Evolutionary conservation across 2,113 vertebrate species (phyloP), one percentile per base, ranked within the genome.

Genomic region (Falcunculus frontatus): DNA sequence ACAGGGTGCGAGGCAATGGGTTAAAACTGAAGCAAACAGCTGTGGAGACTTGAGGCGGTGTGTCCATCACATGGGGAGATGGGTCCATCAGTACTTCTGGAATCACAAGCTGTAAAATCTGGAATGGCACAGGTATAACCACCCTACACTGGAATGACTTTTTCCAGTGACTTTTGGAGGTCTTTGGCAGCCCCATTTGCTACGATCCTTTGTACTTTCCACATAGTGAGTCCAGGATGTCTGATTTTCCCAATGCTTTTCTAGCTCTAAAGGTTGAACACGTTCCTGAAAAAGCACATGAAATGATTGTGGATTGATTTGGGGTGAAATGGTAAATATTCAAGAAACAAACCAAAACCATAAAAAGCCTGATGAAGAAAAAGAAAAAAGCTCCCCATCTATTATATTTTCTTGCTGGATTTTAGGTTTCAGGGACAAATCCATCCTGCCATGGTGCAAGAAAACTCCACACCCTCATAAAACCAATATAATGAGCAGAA

Each of bases 391-490:
- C 21, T 86, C 63, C 27, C 59, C 32, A 64, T 78, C 46, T 90
- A 72, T 81, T 75, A n/a, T 41, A 60, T 81, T 93, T 86, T 76
- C 53, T 67, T 70, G 14, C 49, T 93, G 32, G 56, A 89, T 65
- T 90, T 92, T 76, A 89, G 29, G 47, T 88, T 96, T 87, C 44
- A 90, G 73, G 37, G 96, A 84, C 63, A 81, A 92, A 96, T 86
- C 41, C 35, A 72, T 87, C 39, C 47, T 92, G 29, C 77, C 55
- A 91, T 94, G 22, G 4, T 39, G 47, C 75, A 90, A 90, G 76
- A 94, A 83, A 92, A 41, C 41, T 88, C 85, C 92, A 90, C 68
- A 30, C 91, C 89, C 93, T 96, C 73, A 84, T 87, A 90, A 96
- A 96, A 76, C 56, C 68, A 78, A 75, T 84, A 90, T 90, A 96